Evolutionary conservation across 2,113 vertebrate genomes (phyloP), one percentile per base, ranked within the genome.

Genomic region (Zingel zingel): DNA sequence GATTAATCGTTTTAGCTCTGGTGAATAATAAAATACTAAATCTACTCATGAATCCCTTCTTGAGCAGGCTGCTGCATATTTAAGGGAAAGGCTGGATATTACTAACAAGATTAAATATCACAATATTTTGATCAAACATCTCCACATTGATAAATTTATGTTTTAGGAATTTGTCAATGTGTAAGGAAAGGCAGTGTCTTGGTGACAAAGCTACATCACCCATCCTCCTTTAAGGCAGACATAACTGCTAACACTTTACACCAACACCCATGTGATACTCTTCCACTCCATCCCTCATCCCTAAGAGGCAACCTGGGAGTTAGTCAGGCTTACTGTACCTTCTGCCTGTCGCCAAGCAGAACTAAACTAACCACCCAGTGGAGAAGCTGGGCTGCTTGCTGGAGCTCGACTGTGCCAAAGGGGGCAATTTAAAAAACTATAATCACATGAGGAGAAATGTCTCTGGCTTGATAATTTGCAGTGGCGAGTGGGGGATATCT

Each of bases 401-500:
- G 83, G 77, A 81, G 86, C 84, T 82, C 66, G 53, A 71, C 77
- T 0, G 12, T 54, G 81, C 80, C 81, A 59, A 80, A 58, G 56
- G 89, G 75, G 73, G 79, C 61, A 65, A 85, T 88, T 91, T 87
- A 86, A 84, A 91, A 89, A 89, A 86, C 84, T 79, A 88, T 83
- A 82, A 90, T 88, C 87, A 89, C 90, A 91, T 57, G 86, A 84
- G 72, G 45, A 83, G 81, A 89, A 89, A 86, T 77, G 75, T 82
- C 83, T 85, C 57, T 72, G 82, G 77, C 81, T 83, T 62, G 61
- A 82, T 90, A 94, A 93, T 87, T 85, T 90, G 77, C 62, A 70
- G 65, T 59, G 43, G 78, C 21, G 54, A 84, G 56, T 56, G 39
- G 59, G 6, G 86, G 45, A 76, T 75, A 72, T 89, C 70, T 76